Percentiles rank a stretch among this genome's conserved stretches.
phyloP scores from a whole-genome alignment of 2,888 invertebrate species.

The Phalangium opilio region DNA sequence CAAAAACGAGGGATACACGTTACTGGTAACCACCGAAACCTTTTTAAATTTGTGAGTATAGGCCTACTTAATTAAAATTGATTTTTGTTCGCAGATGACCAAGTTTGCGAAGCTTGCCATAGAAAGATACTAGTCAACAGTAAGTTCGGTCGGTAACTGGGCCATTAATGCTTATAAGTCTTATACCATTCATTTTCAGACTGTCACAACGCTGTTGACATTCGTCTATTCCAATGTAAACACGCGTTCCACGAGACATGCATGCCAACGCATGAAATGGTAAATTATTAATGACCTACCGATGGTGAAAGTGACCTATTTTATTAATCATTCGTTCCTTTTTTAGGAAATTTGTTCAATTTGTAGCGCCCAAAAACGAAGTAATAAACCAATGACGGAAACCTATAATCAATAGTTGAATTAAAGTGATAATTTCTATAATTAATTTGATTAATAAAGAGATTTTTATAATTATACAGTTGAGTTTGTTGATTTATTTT shows the following conservation, averaged over 20 bases:
- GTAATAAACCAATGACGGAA: too few species aligned
- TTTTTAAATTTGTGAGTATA: too few species aligned
- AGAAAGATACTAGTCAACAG: neutral
- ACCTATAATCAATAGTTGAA: too few species aligned
- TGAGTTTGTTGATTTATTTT: too few species aligned
- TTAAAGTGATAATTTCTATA: too few species aligned
- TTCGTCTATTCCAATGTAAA: constrained; percentile 70
- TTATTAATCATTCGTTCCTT: too few species aligned
- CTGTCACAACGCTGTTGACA: constrained; percentile 48
- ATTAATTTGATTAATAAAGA: too few species aligned
- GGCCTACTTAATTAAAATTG: neutral
- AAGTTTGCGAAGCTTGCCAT: constrained; percentile 2
- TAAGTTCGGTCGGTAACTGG: too few species aligned
- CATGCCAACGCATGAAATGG: constrained; percentile 37
- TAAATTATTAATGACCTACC: too few species aligned
- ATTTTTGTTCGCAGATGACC: neutral
- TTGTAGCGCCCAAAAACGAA: constrained; percentile 34
- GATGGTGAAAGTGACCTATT: too few species aligned
- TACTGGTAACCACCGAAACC: constrained; percentile 36
- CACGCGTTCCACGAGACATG: constrained; percentile 80
- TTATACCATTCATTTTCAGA: constrained; percentile 40
- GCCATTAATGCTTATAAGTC: too few species aligned
- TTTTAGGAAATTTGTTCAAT: constrained; percentile 40
- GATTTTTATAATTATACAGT: too few species aligned
- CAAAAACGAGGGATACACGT: constrained; percentile 63